Conservation (phyloP, 2,797 vertebrate species). For the Gobionotothen gibberifrons region DNA sequence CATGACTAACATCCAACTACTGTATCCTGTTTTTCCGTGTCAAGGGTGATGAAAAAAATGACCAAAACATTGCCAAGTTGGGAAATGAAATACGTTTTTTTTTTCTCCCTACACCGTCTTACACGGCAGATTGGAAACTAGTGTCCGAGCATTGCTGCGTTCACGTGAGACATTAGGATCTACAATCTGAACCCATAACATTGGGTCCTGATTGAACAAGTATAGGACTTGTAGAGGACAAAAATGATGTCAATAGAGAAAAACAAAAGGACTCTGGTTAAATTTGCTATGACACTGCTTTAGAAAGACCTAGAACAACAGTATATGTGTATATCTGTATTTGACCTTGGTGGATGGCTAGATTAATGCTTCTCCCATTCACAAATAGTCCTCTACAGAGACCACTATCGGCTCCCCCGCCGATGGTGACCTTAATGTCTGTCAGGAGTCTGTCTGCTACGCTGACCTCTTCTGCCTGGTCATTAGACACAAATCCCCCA, state of each 20-base stretch:
- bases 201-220: slow-evolving; percentile 47
- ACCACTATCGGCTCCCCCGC: slow-evolving; percentile 4
- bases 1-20: slow-evolving; percentile 79
- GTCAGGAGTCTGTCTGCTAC: slow-evolving; percentile 38
- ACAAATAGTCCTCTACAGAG: slow-evolving; percentile 11
- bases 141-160: slow-evolving; percentile 37
- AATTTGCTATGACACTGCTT: background rate
- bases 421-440: slow-evolving; percentile 53
- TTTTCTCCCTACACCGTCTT: slow-evolving; percentile 23
- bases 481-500: slow-evolving; percentile 61
- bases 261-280: slow-evolving; percentile 3
- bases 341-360: slow-evolving; percentile 12
- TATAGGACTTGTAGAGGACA: slow-evolving; percentile 14
- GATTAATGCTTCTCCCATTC: slow-evolving; percentile 21
- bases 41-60: slow-evolving; percentile 61
- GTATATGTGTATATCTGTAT: background rate
- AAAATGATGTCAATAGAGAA: slow-evolving; percentile 15
- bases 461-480: slow-evolving; percentile 63
- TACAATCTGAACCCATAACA: slow-evolving; percentile 52
- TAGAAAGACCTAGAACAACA: slow-evolving; percentile 10
- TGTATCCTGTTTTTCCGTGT: slow-evolving; percentile 72
- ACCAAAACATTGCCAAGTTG: slow-evolving; percentile 51
- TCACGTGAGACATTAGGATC: slow-evolving; percentile 51
- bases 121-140: slow-evolving; percentile 44
- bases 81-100: slow-evolving; percentile 53